A percentile compares a stretch with the other conserved stretches of the same genome.
Conservation (phyloP, 2,113 vertebrate genomes). For the Anolis sagrei region DNA sequence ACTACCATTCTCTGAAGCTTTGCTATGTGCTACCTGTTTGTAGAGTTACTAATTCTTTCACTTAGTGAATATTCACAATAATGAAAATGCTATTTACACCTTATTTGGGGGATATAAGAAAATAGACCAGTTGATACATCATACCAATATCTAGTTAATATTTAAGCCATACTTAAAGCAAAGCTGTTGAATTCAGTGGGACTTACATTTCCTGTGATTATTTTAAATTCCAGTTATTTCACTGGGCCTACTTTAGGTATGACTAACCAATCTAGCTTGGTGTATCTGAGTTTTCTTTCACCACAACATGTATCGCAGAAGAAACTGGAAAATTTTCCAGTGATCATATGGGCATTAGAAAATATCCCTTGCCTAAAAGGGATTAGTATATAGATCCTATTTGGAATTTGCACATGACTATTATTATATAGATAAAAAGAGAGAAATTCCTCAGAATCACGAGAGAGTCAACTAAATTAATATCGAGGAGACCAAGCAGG, state of each 20-base stretch:
- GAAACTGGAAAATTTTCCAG: conserved; percentile 42
- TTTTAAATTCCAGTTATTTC: not conserved
- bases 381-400: conserved; percentile 67
- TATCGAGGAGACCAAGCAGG: conserved; percentile 45
- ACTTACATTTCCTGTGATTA: not conserved
- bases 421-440: conserved; percentile 62
- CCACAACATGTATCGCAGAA: conserved; percentile 28
- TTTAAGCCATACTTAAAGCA: not conserved
- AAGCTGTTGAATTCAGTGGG: not conserved
- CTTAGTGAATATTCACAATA: not conserved
- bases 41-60: not conserved
- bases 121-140: not conserved
- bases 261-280: not conserved
- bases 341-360: conserved; percentile 49
- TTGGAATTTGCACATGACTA: conserved; percentile 64
- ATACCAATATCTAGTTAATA: conserved; percentile 28
- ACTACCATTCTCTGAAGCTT: conserved; percentile 2
- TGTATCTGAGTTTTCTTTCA: not conserved
- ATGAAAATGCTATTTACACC: not conserved
- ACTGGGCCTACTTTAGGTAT: not conserved
- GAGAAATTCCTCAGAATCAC: conserved; percentile 65
- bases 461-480: conserved; percentile 43
- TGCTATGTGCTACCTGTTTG: not conserved
- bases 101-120: not conserved
- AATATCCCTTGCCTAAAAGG: conserved; percentile 60